Base-by-base conservation (phyloP, 64 coral and sea anemone genomes). In the Acropora tenuis region DNA sequence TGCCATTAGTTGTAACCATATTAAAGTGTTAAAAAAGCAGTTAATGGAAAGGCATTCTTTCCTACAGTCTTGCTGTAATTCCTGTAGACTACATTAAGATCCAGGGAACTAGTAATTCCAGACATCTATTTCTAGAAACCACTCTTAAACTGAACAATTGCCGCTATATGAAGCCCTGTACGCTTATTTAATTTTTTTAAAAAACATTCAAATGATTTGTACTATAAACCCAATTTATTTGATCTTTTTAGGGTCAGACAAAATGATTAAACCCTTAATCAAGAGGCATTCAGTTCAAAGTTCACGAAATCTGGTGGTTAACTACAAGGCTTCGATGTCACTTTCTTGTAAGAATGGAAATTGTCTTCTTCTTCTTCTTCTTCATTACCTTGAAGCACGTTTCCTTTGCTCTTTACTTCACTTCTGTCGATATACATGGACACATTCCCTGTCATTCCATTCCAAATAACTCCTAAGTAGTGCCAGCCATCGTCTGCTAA, bases 401-500 rank as follows among this genome's bases (percentile, higher is more conserved):
- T 74, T 40, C 1, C 48, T 16, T 47, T 50, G 18, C 46, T 73
- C 20, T 5, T 47, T 75, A 83, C 69, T 83, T 81, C 40, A 0
- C 44, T 1, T 30, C 92, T 75, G 80, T 93, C 78, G 11, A 93
- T 50, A 57, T 76, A 93, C 48, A 93, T 48, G 3, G 43, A 81
- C 19, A 83, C 68, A 49, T 75, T 43, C 30, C 78, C 86, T 16
- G 72, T 30, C 17, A 17, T 15, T 47, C 86, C 78, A 71, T 79
- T 89, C 72, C 92, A 89, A 74, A 82, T 79, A 3, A 89, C 72
- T 41, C 92, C 92, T 6, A 94, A 41, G 43, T 83, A 89, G 46
- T 89, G 87, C 92, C 92, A 94, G 9, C 46, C 58, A n/a, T 75
- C 87, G 66, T 94, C 92, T 69, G 60, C 18, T 47, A 94, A 68